A percentile compares a stretch with the other conserved stretches of the same genome.
Conservation (phyloP, 2,888 invertebrate genomes). For the Amphiduros pacificus region DNA sequence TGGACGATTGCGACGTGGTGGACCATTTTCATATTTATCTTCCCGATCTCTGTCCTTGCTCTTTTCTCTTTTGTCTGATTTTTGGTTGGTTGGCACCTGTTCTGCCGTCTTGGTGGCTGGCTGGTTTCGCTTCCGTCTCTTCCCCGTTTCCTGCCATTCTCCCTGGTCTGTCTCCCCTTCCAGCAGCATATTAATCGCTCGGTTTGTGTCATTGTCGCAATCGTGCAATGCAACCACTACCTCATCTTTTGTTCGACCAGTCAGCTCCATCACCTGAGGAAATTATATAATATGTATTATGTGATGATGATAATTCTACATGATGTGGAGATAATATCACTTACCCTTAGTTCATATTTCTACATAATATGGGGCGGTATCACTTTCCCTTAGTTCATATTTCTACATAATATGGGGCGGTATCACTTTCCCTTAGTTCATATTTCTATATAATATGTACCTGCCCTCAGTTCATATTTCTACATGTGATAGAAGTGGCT, state of each 20-base stretch:
- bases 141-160: constrained; percentile 29
- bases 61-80: constrained; percentile 10
- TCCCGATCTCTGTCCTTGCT: constrained; percentile 12
- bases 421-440: not conserved
- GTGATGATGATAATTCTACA: not conserved
- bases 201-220: constrained; percentile 84
- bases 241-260: constrained; percentile 85
- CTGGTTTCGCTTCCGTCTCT: constrained; percentile 26
- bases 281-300: not conserved
- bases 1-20: not conserved
- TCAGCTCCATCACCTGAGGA: constrained; percentile 80
- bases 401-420: not conserved
- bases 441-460: not conserved
- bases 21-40: constrained; percentile 1
- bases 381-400: not conserved
- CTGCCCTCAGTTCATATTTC: no score
- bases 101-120: no score
- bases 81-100: not conserved
- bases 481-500: no score
- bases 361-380: not conserved
- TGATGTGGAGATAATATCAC: not conserved
- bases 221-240: constrained; percentile 91
- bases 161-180: constrained; percentile 70
- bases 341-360: not conserved
- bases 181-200: constrained; percentile 78